Conservation (phyloP, 2,113 vertebrate species). For the Tinamus guttatus region DNA sequence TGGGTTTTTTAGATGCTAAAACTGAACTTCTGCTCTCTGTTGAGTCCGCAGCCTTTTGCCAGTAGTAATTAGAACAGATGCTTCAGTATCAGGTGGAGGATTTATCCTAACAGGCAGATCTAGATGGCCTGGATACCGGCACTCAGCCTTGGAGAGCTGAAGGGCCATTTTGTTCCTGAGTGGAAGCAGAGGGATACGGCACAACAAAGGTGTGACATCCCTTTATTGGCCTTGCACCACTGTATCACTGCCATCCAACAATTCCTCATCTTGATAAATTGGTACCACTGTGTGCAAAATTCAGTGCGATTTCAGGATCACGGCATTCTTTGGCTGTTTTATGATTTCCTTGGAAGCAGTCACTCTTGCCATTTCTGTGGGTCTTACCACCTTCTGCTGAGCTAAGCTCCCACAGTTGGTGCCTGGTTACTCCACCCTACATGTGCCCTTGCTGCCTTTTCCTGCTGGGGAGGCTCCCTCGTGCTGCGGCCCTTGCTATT, state of each 20-base stretch:
- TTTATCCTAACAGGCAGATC: not conserved
- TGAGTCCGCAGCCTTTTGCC: not conserved
- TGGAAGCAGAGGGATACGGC: rapidly evolving
- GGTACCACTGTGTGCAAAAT: not conserved
- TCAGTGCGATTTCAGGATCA: not conserved
- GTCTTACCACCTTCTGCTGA: not conserved
- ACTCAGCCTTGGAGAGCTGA: not conserved
- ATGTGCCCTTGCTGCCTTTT: not conserved
- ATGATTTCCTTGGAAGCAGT: not conserved
- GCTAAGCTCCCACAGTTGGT: not conserved
- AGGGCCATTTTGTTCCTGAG: not conserved
- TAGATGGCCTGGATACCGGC: not conserved
- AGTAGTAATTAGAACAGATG: not conserved
- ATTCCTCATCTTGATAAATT: not conserved
- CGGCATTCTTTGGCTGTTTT: not conserved
- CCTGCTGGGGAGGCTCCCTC: not conserved
- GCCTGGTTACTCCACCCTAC: not conserved
- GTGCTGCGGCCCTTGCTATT: not conserved
- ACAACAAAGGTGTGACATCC: not conserved
- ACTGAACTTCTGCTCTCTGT: not conserved
- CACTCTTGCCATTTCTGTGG: not conserved
- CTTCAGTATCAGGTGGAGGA: not conserved
- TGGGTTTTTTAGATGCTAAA: not conserved
- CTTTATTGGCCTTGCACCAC: not conserved
- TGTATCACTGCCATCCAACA: not conserved